Percentiles rank a stretch among this genome's conserved stretches.
These are phyloP conservation scores for Ammodramus savannarum DNA, from an alignment of 2,113 vertebrate species.

Conservation along the genomic window DNA sequence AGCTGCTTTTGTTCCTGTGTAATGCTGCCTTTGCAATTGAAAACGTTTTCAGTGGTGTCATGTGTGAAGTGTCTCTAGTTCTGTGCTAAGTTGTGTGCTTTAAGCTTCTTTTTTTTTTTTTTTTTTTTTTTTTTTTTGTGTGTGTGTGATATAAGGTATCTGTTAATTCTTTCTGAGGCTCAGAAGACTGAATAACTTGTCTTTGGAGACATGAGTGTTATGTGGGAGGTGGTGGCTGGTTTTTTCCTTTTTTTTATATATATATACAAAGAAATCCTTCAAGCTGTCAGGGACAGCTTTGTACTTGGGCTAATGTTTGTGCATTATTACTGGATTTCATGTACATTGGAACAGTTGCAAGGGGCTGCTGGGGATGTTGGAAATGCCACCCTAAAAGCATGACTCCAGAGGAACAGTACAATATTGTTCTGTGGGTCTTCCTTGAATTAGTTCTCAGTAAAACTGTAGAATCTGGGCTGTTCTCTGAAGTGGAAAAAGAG, in stretches of 20 bases:
- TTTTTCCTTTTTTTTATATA: neutral
- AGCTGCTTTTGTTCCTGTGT: neutral
- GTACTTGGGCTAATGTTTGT: neutral
- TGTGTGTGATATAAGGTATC: neutral
- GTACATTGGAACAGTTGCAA: neutral
- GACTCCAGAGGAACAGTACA: rapidly evolving
- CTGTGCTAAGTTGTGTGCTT: neutral
- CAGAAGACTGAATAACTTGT: neutral
- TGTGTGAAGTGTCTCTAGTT: neutral
- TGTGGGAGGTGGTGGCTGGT: neutral
- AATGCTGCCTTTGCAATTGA: neutral
- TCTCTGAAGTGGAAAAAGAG: neutral
- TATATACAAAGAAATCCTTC: neutral
- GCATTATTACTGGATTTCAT: neutral
- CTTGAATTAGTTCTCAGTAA: neutral
- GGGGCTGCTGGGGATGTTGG: neutral
- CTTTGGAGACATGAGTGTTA: neutral
- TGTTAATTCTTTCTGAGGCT: neutral
- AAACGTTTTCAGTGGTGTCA: neutral
- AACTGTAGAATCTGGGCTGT: neutral
- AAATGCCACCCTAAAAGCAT: neutral
- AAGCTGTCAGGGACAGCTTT: neutral
- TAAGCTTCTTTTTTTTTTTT: neutral
- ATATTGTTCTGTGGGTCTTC: neutral
- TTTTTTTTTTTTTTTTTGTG: neutral